Evolutionary conservation across 2,888 invertebrate genomes (phyloP).

Genomic region (Leptopilina syphax): DNA sequence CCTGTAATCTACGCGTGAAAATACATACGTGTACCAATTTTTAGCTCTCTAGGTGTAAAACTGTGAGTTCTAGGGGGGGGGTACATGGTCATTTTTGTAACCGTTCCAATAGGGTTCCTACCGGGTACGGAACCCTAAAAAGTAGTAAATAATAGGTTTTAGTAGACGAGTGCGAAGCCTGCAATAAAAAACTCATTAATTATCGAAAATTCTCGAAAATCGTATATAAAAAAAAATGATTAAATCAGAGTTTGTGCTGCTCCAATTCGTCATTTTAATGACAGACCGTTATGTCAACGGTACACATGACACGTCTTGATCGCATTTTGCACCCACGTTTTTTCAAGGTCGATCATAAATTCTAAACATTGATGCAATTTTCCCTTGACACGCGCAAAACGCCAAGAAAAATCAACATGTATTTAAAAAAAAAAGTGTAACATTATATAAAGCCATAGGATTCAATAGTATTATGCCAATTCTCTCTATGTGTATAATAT

Average conservation of each 20-base stretch:
- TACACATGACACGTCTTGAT: conserved; percentile 27
- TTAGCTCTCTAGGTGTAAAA: too few relatives aligned
- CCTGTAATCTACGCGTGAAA: too few relatives aligned
- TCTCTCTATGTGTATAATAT: not conserved
- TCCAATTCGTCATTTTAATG: conserved; percentile 23
- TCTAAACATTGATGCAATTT: conserved; percentile 24
- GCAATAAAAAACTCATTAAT: not conserved
- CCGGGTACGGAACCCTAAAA: too few relatives aligned
- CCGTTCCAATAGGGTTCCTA: too few relatives aligned
- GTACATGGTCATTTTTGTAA: too few relatives aligned
- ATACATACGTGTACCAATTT: too few relatives aligned
- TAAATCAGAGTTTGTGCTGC: not conserved
- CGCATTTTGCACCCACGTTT: conserved; percentile 38
- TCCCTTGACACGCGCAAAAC: conserved; percentile 31
- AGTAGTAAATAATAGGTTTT: too few relatives aligned
- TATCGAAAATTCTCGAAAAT: not conserved
- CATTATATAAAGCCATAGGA: conserved; percentile 24
- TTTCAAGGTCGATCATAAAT: conserved; percentile 23
- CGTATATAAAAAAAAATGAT: not conserved
- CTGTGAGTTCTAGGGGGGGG: too few relatives aligned
- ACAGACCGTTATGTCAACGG: conserved; percentile 16
- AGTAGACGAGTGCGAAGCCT: too few relatives aligned
- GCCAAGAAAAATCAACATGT: not conserved
- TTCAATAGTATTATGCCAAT: too few relatives aligned
- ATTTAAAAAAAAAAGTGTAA: not conserved